phyloP scores from a whole-genome alignment of 2,113 vertebrate species.

The Nycticryphes semicollaris region DNA sequence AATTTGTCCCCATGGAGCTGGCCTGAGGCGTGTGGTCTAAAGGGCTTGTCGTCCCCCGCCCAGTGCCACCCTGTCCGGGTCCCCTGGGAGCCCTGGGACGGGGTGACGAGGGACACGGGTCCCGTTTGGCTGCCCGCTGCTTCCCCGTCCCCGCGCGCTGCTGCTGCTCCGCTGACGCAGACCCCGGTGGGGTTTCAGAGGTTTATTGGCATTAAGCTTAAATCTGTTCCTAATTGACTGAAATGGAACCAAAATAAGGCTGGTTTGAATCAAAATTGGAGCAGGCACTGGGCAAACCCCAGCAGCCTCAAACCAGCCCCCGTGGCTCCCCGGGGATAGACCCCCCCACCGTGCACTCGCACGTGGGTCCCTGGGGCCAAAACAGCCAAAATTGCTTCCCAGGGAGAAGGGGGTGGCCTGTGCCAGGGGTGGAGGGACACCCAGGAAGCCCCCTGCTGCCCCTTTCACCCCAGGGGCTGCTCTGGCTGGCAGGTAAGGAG shows the following conservation, averaged over 20 bases:
- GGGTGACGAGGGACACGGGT: background rate
- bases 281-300: conserved; percentile 56
- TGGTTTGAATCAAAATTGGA: conserved; percentile 57
- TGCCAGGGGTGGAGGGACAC: background rate
- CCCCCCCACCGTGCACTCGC: background rate
- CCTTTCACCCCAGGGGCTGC: background rate
- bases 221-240: conserved; percentile 71
- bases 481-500: background rate
- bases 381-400: background rate
- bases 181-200: conserved; percentile 51
- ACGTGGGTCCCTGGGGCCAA: background rate
- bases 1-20: background rate
- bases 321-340: background rate
- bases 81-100: background rate
- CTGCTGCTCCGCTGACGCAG: conserved; percentile 54
- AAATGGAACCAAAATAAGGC: conserved; percentile 65
- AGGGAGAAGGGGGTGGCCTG: background rate
- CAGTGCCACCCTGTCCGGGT: background rate
- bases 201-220: conserved; percentile 69
- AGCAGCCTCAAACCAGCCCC: conserved; percentile 33
- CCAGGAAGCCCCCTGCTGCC: background rate
- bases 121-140: conserved; percentile 24
- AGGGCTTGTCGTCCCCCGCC: accelerated
- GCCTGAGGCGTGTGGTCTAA: background rate
- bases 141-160: conserved; percentile 16